Evolutionary conservation across 2,113 vertebrate genomes (phyloP), one percentile per base, ranked within the genome.

Genomic region (Neodontobutis hainanensis): DNA sequence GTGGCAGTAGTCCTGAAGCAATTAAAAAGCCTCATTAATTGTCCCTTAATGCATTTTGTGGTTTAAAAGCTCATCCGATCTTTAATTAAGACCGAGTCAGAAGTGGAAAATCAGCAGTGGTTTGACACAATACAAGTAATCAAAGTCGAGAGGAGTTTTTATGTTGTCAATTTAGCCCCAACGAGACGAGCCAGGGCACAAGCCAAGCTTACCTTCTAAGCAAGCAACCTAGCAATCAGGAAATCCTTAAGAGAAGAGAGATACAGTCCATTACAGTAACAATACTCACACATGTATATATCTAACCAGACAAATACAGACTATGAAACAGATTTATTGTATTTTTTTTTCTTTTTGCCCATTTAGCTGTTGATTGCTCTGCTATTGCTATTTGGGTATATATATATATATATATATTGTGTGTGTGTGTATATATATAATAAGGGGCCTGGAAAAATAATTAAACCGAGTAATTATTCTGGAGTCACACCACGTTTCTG

Each of bases 71-170:
- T 44, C 32, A 64, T 61, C 44, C 3, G 12, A 40, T 65, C 58
- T 78, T 80, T 78, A 75, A 85, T 82, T 85, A 84, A 75, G 81
- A 69, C 66, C 45, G 51, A 59, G 45, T 32, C 65, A 60, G n/a
- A 44, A 58, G 36, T 12, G 8, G 52, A 57, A 73, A 68, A 68
- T 69, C 42, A 63, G 50, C 47, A 35, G 34, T 19, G 42, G 45
- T 55, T 60, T 11, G 50, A 75, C 10, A 46, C 35, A 49, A 59
- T 15, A 40, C 3, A 62, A 69, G 16, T 8, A 44, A 19, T 59
- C 55, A 19, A 35, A 56, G 59, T 63, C 5, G 1, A 68, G 68
- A 46, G 14, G 7, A 8, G 60, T 55, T 46, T 49, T 65, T 48
- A 8, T 64, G 43, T 71, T 16, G n/a, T 12, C 58, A 6, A 34